Evolutionary conservation across 2,888 invertebrate species (phyloP).

Genomic region (Sphinx pinastri): DNA sequence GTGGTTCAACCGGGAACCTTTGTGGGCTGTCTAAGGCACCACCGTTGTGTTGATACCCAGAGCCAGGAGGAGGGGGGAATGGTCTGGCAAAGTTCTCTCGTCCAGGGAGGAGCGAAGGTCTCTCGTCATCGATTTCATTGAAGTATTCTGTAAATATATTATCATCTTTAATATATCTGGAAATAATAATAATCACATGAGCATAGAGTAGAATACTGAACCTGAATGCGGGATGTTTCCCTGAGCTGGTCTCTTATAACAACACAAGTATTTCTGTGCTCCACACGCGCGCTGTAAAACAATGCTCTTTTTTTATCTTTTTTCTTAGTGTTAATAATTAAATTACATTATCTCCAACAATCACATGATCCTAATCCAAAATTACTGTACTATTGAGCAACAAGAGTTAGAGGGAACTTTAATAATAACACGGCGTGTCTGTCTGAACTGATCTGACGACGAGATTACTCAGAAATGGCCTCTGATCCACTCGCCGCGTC

Average conservation of each 20-base stretch:
- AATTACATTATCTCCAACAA: no score
- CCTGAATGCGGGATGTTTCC: constrained; percentile 49
- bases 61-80: constrained; percentile 49
- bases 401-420: no score
- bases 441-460: no score
- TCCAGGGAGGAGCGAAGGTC: constrained; percentile 58
- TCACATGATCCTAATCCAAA: no score
- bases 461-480: not conserved
- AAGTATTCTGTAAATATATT: constrained; percentile 58
- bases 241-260: constrained; percentile 74
- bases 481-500: not conserved
- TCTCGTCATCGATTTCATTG: constrained; percentile 69
- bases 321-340: no score
- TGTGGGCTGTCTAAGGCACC: constrained; percentile 37
- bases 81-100: constrained; percentile 47
- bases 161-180: no score
- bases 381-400: no score
- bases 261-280: constrained; percentile 86
- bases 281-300: constrained; percentile 85
- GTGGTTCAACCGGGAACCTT: constrained; percentile 45
- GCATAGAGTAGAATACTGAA: constrained; percentile 32
- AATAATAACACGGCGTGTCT: no score
- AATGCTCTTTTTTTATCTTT: not conserved
- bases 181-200: no score
- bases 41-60: constrained; percentile 41